Base-by-base conservation (phyloP, 2,888 invertebrate genomes). In the Torymus aiolomorphi region DNA sequence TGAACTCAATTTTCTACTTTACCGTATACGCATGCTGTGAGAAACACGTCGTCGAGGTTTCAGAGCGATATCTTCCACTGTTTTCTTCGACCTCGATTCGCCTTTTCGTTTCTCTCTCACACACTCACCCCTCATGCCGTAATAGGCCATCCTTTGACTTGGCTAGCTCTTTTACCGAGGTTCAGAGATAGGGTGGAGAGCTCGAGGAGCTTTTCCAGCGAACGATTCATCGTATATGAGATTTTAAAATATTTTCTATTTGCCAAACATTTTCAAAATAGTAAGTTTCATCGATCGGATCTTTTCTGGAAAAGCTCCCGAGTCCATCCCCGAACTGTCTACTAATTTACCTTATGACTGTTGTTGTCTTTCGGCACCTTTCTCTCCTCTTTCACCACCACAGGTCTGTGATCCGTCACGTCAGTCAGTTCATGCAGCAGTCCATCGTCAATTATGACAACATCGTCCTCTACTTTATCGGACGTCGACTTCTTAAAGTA, bases 1-100 rank as follows among this genome's bases (percentile, higher is more conserved):
- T 66, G 63, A 70, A 80, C 66, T 75, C 18, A 70, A 69, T 78
- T 69, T 66, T 78, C 73, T 78, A 78, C 72, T 77, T 71, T 67
- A 77, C 57, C 71, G 63, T 63, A 31, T 63, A 18, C 51, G 54
- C 59, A 63, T 63, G 70, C 69, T 70, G 70, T 42, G 70, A 76
- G 70, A 76, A 66, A 54, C n/a, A 31, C 56, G 42, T 66, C 18
- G 49, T 42, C 70, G 70, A 70, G 61, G 75, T 49, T 62, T 63
- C n/a, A 76, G 62, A 70, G 12, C 57, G 13, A 76, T 42, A 42
- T 76, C 61, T 62, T 16, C 52, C 42, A 73, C 24, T 56, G 56
- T 73, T 67, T 66, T 73, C 61, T 78, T 73, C 49, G 56, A 49
- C 62, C 62, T 78, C 72, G 62, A 69, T 69, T 67, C 42, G 42